A percentile compares a stretch with the other conserved stretches of the same genome.
These are phyloP conservation scores for Petaurus breviceps DNA, from an alignment of 2,113 vertebrate species.

Conservation along the genomic window DNA sequence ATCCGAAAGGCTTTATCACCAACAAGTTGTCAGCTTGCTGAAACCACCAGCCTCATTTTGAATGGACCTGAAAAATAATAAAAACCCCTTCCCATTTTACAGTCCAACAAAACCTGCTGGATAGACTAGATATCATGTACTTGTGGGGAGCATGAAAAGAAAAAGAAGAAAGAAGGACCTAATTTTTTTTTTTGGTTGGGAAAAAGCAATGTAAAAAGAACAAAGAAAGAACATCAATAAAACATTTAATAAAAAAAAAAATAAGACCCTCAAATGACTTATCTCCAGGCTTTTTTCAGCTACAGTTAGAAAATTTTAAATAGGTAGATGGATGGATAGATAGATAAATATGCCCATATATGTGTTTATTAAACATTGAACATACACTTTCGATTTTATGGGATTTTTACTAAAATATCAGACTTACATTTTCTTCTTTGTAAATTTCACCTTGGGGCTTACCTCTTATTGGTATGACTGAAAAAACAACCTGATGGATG, in stretches of 20 bases:
- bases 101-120: neutral
- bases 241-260: neutral
- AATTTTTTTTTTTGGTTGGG: neutral
- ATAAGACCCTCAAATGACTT: neutral
- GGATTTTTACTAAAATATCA: slow-evolving; percentile 30
- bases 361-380: slow-evolving; percentile 17
- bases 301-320: neutral
- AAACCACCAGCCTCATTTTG: neutral
- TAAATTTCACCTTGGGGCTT: slow-evolving; percentile 51
- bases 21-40: neutral
- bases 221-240: neutral
- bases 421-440: slow-evolving; percentile 30
- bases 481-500: slow-evolving; percentile 46
- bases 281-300: neutral
- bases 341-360: neutral
- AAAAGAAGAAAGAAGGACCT: neutral
- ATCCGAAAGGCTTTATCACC: slow-evolving; percentile 51
- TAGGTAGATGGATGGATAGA: too few species aligned
- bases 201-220: neutral
- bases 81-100: slow-evolving; percentile 28
- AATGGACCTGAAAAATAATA: slow-evolving; percentile 17
- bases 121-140: neutral
- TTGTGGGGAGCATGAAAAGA: neutral
- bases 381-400: slow-evolving; percentile 30
- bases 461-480: slow-evolving; percentile 46